Conservation (phyloP, 2,113 vertebrate genomes). For the Apistogramma diplotaenia region DNA sequence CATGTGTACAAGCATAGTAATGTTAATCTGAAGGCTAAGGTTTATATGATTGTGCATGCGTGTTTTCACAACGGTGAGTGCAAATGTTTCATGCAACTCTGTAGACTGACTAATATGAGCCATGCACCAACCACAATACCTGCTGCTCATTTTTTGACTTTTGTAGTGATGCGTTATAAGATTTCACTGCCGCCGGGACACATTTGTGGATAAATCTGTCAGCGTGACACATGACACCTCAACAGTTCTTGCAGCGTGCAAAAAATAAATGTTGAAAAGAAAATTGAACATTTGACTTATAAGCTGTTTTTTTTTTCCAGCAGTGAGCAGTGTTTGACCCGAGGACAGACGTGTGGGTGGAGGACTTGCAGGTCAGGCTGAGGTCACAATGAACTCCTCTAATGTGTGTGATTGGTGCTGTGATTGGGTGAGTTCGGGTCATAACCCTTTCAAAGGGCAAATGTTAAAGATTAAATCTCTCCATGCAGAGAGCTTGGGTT, state of each 20-base stretch:
- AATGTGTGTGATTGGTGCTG: conserved; percentile 21
- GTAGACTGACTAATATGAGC: not conserved
- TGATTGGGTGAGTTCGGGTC: conserved; percentile 19
- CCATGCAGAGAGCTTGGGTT: not conserved
- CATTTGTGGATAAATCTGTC: not conserved
- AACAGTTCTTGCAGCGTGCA: not conserved
- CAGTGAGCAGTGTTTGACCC: conserved; percentile 41
- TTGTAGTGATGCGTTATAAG: not conserved
- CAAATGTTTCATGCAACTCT: not conserved
- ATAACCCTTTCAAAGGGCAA: conserved; percentile 1
- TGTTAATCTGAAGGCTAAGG: not conserved
- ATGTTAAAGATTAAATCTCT: conserved; percentile 19
- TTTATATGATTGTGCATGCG: not conserved
- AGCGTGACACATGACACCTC: not conserved
- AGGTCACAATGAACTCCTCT: conserved; percentile 35
- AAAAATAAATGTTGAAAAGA: conserved; percentile 8
- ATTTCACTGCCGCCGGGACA: not conserved
- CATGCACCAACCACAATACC: not conserved
- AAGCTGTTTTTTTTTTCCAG: not conserved
- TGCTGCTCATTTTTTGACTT: not conserved
- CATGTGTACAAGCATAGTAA: not conserved
- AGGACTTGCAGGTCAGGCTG: conserved; percentile 22
- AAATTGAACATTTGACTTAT: conserved; percentile 10
- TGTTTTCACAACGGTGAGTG: not conserved
- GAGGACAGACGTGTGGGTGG: conserved; percentile 42